Conservation (phyloP, 2,888 invertebrate genomes). For the Thumatha senex region DNA sequence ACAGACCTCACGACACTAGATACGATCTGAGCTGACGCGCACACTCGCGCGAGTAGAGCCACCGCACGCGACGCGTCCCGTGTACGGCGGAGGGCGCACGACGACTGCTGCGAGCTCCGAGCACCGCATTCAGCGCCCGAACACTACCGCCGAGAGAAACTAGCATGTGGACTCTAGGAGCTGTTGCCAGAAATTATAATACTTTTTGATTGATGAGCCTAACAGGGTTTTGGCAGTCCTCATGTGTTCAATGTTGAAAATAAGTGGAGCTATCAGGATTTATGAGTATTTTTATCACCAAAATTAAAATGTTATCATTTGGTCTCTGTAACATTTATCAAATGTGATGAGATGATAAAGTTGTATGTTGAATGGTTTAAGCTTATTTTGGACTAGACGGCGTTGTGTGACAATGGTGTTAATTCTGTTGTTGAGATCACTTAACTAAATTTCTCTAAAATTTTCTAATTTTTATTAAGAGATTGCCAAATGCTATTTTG, state of each 20-base stretch:
- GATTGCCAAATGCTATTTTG: no score
- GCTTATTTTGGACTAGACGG: no score
- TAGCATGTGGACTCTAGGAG: not conserved
- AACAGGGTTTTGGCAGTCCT: no score
- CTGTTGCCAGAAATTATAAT: not conserved
- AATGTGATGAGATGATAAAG: no score
- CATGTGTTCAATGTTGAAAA: not conserved
- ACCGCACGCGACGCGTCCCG: not conserved
- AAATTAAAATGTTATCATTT: no score
- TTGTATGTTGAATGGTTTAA: no score
- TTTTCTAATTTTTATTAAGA: no score
- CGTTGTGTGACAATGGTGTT: no score
- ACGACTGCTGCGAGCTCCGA: slow-evolving; percentile 23
- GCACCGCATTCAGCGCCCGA: slow-evolving; percentile 1
- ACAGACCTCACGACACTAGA: not conserved
- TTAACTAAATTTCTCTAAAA: no score
- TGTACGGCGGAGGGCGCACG: slow-evolving; percentile 18
- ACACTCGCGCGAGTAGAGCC: not conserved
- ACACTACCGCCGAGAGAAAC: slow-evolving; percentile 16
- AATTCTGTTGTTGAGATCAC: no score
- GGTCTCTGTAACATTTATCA: no score
- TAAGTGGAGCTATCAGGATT: not conserved
- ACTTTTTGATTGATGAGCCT: not conserved
- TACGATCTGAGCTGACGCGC: not conserved
- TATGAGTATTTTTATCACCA: no score